A percentile compares a stretch with the other conserved stretches of the same genome.
Evolutionary conservation across 2,888 invertebrate species (phyloP).

Genomic region (Embidobia sp.): DNA sequence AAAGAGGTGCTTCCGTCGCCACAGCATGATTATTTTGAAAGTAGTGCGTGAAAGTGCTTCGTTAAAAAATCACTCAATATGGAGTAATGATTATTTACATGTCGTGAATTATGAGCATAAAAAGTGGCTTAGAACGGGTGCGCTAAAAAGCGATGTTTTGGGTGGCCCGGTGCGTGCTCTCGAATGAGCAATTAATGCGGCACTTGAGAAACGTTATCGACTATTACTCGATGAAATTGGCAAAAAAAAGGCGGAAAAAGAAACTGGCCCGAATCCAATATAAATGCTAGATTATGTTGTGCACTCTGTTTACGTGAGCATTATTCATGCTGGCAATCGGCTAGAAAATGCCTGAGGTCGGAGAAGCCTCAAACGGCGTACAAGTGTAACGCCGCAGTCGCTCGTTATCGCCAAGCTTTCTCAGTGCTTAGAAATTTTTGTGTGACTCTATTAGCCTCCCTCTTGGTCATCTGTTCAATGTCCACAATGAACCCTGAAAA

Average conservation of each 20-base stretch:
- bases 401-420: too few species aligned
- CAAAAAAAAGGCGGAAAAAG: conserved; percentile 21
- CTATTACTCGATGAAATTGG: conserved; percentile 34
- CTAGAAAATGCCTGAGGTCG: conserved; percentile 48
- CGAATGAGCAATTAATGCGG: conserved; percentile 37
- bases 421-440: too few species aligned
- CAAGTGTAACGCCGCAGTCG: not conserved
- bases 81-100: conserved; percentile 36
- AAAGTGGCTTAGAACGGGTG: conserved; percentile 32
- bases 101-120: conserved; percentile 29
- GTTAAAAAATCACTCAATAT: conserved; percentile 28
- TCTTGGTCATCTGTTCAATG: too few species aligned
- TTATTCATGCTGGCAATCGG: conserved; percentile 52
- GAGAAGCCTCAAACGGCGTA: conserved; percentile 49
- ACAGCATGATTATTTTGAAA: conserved; percentile 15
- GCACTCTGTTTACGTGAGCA: conserved; percentile 57
- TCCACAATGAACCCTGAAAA: too few species aligned
- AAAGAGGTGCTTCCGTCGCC: conserved; percentile 11
- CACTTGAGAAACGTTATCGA: conserved; percentile 47
- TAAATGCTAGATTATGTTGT: conserved; percentile 53
- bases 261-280: conserved; percentile 49
- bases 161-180: conserved; percentile 24
- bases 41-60: conserved; percentile 24
- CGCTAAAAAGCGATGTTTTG: conserved; percentile 43
- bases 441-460: too few species aligned